Evolutionary conservation across 2,797 vertebrate species (phyloP).

Genomic region (Hafferia zeledoni): DNA sequence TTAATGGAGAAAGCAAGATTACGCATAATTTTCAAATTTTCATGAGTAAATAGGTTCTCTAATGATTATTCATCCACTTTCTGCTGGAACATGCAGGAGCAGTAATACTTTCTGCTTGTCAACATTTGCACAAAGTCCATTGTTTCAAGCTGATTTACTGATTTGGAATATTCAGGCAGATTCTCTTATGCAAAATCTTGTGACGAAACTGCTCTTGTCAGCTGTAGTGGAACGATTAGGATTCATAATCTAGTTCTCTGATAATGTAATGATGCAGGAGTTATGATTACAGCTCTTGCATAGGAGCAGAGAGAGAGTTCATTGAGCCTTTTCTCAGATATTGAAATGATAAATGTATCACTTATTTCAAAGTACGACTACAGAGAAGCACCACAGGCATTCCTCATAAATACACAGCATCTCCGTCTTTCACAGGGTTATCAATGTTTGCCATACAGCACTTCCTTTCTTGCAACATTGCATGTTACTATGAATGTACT

Average conservation of each 20-base stretch:
- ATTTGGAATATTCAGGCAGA: background rate
- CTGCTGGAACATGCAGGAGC: background rate
- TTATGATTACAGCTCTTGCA: background rate
- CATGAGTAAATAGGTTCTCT: background rate
- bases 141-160: background rate
- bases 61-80: background rate
- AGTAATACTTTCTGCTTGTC: background rate
- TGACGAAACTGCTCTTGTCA: background rate
- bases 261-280: background rate
- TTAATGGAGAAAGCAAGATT: background rate
- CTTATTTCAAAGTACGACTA: background rate
- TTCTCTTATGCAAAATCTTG: background rate
- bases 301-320: background rate
- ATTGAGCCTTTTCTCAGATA: background rate
- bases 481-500: background rate
- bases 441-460: background rate
- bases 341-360: background rate
- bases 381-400: background rate
- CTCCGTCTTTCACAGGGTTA: background rate
- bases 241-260: background rate
- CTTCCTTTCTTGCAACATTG: background rate
- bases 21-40: background rate
- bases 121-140: background rate
- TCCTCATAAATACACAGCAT: background rate
- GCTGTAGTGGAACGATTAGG: background rate